Base-by-base conservation (phyloP, 2,113 vertebrate species). In the Motacilla alba region DNA sequence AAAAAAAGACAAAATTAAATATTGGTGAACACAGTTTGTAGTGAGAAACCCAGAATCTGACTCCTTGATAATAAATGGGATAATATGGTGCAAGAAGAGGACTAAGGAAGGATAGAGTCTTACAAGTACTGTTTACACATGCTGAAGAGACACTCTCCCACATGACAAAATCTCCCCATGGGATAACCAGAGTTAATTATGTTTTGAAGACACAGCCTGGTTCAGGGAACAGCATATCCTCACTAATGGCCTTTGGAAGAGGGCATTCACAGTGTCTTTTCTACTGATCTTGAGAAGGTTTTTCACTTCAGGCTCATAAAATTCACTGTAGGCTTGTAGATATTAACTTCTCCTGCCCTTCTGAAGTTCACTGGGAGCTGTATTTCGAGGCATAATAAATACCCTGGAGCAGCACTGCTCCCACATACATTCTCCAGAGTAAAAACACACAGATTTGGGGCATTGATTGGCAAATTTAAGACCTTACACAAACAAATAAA, bases 381-480 rank as follows among this genome's bases (percentile, higher is more conserved):
- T 58, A 56, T 53, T 93, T 83, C 59, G 46, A 75, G 21, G 35
- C 41, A 64, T 22, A 64, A 72, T 14, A 84, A 63, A 66, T 15
- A 77, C 21, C 3, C 53, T 35, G n/a, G 30, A 92, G 74, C 28
- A 94, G 37, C 62, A 60, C 31, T 56, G 13, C 14, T 90, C 44
- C 66, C 0, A 0, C 33, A 31, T 28, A 22, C 7, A 8, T 33
- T 60, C 28, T 52, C 37, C 56, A 50, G 3, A 76, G 53, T 33
- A 49, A 75, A 91, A 63, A 10, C 18, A 37, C 6, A 76, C 6
- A 50, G 44, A 68, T 76, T 19, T 72, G 9, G 37, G 11, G 28
- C 10, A 66, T 17, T 80, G 46, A 69, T 13, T 0, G 0, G 20
- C 22, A 60, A 21, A 83, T 70, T 62, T 53, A 93, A 58, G 28